Evolutionary conservation across 2,797 vertebrate genomes (phyloP), one percentile per base, ranked within the genome.

Genomic region (Eospalax fontanierii): DNA sequence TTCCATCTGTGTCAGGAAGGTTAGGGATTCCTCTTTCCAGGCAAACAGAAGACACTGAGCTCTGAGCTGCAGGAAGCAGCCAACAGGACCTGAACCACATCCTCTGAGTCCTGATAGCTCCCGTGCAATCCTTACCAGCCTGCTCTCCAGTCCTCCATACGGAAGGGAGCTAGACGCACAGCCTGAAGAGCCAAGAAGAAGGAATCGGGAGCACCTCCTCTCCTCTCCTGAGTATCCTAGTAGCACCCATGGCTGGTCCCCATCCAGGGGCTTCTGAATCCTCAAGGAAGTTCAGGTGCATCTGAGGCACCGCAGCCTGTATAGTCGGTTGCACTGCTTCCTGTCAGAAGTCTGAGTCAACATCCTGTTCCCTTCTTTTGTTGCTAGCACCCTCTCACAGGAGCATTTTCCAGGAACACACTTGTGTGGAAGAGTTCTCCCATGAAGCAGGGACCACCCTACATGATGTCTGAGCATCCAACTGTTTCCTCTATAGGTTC

Each of bases 401-500:
- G 21, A 78, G 15, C 19, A 21, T 28, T 16, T 9, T 59, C 26
- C 50, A 63, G 38, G 43, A 38, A 81, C 22, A 15, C 38, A 22
- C 14, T 0, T 0, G 0, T 1, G 4, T 1, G 4, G 6, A 54
- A 83, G 63, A 73, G 28, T 61, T 46, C 38, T 68, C 43, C n/a
- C 12, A 2, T 6, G 43, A 9, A 21, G 7, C 38, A 21, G 7
- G n/a, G 30, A 19, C 57, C 61, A 54, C 16, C 43, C 8, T 57
- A 11, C 6, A 12, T 14, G 0, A 35, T 1, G 0, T 30, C 50
- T 14, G 63, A 16, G 1, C 12, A 59, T 10, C 46, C 57, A 10
- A 4, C 24, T 19, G 24, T 38, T 43, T 59, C 33, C 66, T 86
- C 63, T 57, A n/a, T 26, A 24, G 46, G 2, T 14, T 61, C 6